Conservation (phyloP, 2,888 invertebrate species). For the Trimorus sp. region DNA sequence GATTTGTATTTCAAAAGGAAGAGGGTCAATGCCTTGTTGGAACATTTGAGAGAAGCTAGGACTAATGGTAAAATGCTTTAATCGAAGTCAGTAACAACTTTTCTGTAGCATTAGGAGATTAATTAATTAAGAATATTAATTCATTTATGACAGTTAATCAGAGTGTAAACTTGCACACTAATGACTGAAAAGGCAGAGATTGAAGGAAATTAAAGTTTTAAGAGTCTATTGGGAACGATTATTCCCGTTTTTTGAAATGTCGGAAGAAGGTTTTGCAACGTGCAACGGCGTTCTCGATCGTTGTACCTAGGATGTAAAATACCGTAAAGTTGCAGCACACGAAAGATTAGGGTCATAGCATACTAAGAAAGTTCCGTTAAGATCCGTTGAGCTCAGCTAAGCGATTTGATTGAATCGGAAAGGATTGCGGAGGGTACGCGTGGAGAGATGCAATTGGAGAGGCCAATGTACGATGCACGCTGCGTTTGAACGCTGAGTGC, state of each 20-base stretch:
- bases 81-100: too few species aligned
- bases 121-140: too few species aligned
- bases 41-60: conserved; percentile 77
- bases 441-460: conserved; percentile 55
- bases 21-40: conserved; percentile 77
- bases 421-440: conserved; percentile 55
- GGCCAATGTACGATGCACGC: conserved; percentile 59
- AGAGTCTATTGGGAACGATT: too few species aligned
- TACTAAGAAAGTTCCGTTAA: conserved; percentile 66
- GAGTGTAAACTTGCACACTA: too few species aligned
- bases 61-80: conserved; percentile 73
- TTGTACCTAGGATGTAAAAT: conserved; percentile 46
- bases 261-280: too few species aligned
- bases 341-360: conserved; percentile 65
- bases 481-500: conserved; percentile 44
- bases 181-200: too few species aligned
- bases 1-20: conserved; percentile 78
- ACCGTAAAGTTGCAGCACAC: conserved; percentile 53
- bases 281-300: conserved; percentile 6
- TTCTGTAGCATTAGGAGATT: too few species aligned
- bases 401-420: conserved; percentile 66
- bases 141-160: too few species aligned
- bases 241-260: too few species aligned
- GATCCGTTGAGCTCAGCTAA: conserved; percentile 62
- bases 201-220: too few species aligned